Evolutionary conservation across 2,113 vertebrate species (phyloP).

Genomic region (Etia nguti): DNA sequence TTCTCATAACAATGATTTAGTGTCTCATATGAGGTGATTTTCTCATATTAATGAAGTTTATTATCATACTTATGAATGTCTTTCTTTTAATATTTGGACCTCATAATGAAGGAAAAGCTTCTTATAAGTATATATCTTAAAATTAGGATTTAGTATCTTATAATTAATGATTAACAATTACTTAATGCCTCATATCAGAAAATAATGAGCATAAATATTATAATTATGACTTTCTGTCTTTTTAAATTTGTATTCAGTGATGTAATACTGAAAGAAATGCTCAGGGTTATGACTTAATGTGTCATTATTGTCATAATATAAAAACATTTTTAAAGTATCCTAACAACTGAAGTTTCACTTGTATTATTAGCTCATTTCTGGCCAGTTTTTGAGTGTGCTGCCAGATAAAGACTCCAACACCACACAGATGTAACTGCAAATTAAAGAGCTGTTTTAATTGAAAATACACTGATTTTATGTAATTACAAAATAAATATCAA

Average conservation of each 20-base stretch:
- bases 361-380: background rate
- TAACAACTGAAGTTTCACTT: background rate
- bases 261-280: background rate
- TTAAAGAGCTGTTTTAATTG: background rate
- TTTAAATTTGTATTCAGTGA: background rate
- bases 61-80: background rate
- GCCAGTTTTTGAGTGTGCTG: background rate
- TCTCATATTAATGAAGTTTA: background rate
- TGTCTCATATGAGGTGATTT: background rate
- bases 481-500: background rate
- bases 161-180: background rate
- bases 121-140: background rate
- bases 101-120: background rate
- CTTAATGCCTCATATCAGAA: background rate
- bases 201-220: background rate
- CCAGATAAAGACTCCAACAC: background rate
- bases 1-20: background rate
- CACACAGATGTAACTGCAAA: background rate
- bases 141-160: background rate
- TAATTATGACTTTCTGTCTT: background rate
- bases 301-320: background rate
- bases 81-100: background rate
- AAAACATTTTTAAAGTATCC: background rate
- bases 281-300: background rate
- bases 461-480: background rate